Conservation (phyloP, 2,113 vertebrate species). For the Zapornia atra region DNA sequence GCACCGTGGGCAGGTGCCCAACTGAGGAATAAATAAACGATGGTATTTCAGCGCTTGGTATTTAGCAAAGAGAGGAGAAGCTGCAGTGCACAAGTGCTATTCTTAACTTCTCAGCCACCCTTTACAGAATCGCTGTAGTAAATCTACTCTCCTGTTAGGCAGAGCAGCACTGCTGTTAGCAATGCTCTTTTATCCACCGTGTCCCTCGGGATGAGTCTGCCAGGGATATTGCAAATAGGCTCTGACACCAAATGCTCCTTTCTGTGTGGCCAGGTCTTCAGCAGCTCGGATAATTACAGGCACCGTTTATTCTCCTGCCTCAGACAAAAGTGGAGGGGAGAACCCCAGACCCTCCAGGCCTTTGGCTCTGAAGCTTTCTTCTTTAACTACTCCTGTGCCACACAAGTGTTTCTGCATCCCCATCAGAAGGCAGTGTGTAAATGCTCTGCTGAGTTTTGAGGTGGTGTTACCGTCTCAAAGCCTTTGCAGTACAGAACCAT, state of each 20-base stretch:
- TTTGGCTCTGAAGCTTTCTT: background rate
- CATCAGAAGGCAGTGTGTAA: fast-evolving
- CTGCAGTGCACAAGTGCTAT: background rate
- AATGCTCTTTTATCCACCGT: background rate
- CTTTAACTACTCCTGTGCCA: background rate
- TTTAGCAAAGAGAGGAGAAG: background rate
- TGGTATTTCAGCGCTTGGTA: background rate
- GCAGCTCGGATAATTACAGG: background rate
- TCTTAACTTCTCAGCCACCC: background rate
- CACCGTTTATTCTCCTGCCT: background rate
- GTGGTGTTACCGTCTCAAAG: background rate
- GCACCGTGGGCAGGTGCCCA: background rate
- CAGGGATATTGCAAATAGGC: background rate
- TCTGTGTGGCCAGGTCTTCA: background rate
- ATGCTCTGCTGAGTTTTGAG: background rate
- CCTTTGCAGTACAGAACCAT: background rate
- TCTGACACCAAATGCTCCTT: background rate
- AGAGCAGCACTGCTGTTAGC: background rate
- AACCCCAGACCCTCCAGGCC: background rate
- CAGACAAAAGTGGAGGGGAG: background rate
- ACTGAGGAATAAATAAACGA: background rate
- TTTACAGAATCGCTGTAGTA: background rate
- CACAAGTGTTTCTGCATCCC: background rate
- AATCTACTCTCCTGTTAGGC: background rate
- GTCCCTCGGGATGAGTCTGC: background rate